These are phyloP conservation scores for Strigops habroptila DNA, from an alignment of 2,113 vertebrate genomes.

Conservation along the genomic window DNA sequence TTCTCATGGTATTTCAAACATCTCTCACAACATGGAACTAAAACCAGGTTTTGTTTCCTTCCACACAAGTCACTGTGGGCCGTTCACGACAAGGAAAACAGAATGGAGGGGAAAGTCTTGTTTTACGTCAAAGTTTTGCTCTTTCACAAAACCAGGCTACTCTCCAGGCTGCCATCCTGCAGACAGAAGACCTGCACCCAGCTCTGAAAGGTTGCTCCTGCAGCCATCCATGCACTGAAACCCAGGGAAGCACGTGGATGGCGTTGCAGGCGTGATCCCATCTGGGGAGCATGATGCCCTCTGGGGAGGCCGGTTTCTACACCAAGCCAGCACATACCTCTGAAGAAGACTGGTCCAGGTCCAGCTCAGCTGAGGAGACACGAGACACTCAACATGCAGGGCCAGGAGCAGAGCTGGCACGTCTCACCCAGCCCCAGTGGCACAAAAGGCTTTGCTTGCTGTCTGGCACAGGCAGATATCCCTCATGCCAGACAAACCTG, in stretches of 20 bases:
- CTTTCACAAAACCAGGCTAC: neutral
- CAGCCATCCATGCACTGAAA: neutral
- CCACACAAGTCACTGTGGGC: neutral
- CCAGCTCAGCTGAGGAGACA: neutral
- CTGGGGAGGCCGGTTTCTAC: neutral
- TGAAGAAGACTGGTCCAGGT: accelerated
- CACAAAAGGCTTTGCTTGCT: neutral
- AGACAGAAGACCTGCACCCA: neutral
- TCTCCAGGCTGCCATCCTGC: neutral
- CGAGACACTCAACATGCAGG: accelerated
- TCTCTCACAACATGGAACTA: neutral
- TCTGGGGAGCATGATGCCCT: neutral
- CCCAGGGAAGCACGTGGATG: neutral
- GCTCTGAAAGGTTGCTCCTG: neutral
- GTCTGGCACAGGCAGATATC: accelerated
- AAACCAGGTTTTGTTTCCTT: neutral
- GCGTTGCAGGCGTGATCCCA: accelerated
- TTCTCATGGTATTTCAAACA: neutral
- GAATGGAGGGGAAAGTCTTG: neutral
- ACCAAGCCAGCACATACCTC: neutral
- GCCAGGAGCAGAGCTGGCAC: neutral
- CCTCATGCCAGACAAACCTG: neutral
- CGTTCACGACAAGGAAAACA: neutral
- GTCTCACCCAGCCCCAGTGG: neutral
- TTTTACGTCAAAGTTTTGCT: neutral